Conservation (phyloP, 2,888 invertebrate species). For the Diabrotica balteata region DNA sequence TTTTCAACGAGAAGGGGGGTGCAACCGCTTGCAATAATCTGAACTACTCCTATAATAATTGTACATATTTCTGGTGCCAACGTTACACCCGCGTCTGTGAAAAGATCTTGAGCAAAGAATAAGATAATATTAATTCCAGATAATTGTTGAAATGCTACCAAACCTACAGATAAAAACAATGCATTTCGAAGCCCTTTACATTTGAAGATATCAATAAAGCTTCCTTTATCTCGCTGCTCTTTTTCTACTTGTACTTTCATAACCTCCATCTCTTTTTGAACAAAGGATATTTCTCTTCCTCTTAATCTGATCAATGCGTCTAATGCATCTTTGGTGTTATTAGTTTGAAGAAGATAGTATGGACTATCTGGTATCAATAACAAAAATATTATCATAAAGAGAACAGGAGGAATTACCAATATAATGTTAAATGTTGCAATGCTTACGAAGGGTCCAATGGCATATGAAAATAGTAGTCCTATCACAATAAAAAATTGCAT, state of each 20-base stretch:
- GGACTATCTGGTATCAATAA: constrained; percentile 84
- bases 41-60: constrained; percentile 82
- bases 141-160: constrained; percentile 83
- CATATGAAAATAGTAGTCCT: constrained; percentile 76
- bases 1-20: constrained; percentile 81
- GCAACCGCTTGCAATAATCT: constrained; percentile 77
- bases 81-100: constrained; percentile 59
- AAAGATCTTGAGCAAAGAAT: constrained; percentile 78
- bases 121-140: constrained; percentile 82
- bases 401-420: constrained; percentile 69
- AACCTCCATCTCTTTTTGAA: constrained; percentile 70
- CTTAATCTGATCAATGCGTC: constrained; percentile 72
- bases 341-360: constrained; percentile 69
- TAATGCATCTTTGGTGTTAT: constrained; percentile 63
- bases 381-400: constrained; percentile 70
- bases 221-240: constrained; percentile 59
- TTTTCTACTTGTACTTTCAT: constrained; percentile 65
- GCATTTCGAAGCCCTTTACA: constrained; percentile 79
- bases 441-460: constrained; percentile 74
- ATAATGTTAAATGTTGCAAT: constrained; percentile 72
- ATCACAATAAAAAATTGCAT: constrained; percentile 76
- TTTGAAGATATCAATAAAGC: constrained; percentile 47
- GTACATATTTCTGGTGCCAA: constrained; percentile 70
- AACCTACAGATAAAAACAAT: constrained; percentile 73
- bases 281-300: constrained; percentile 68